phyloP scores from a whole-genome alignment of 2,888 invertebrate genomes.

The Parapristionchus giblindavisi region DNA sequence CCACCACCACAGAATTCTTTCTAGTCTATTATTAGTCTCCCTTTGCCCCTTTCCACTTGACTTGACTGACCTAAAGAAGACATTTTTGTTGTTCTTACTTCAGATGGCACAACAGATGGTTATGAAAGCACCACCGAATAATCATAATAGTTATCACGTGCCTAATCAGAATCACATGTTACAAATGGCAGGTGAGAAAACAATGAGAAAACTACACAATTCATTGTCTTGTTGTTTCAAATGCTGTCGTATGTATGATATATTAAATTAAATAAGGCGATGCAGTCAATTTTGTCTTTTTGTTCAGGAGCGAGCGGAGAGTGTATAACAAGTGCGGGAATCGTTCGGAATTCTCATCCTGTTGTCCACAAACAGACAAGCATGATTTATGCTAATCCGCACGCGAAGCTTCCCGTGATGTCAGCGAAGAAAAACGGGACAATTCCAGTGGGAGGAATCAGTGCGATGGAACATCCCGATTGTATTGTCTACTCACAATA shows the following conservation, averaged over 20 bases:
- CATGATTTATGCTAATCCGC: conserved; percentile 19
- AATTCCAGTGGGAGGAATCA: no score
- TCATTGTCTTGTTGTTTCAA: no score
- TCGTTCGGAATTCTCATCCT: not conserved
- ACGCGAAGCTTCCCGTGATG: not conserved
- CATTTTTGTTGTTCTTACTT: no score
- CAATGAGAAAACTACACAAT: no score
- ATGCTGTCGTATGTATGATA: no score
- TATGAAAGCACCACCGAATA: conserved; percentile 32
- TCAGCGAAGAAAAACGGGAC: conserved; percentile 13
- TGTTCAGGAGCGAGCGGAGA: conserved; percentile 18
- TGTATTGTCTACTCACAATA: conserved; percentile 57
- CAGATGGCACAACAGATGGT: conserved; percentile 36
- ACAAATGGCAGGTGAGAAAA: conserved; percentile 24
- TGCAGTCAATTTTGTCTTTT: no score
- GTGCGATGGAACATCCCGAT: conserved; percentile 18
- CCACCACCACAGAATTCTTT: no score
- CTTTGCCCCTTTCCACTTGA: no score
- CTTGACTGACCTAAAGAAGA: no score
- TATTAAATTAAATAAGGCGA: no score
- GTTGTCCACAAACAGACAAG: conserved; percentile 5
- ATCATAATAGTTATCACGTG: conserved; percentile 24
- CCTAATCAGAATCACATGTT: not conserved
- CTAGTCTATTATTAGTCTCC: no score
- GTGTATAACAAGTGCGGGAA: not conserved